phyloP scores from a whole-genome alignment of 2,113 vertebrate species.

The pig (Sus scrofa) region DNA sequence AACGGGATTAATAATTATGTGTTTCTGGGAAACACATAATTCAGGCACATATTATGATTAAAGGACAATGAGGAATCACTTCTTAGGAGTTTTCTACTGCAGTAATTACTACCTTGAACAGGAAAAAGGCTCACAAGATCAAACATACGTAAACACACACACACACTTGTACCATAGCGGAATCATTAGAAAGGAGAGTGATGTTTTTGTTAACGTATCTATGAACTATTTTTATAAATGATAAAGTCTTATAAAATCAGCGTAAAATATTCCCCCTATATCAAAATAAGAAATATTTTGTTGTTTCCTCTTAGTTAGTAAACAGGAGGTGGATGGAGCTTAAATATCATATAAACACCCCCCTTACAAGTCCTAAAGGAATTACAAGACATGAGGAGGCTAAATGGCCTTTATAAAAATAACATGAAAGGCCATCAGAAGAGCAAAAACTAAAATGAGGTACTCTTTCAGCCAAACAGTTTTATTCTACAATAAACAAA shows the following conservation, averaged over 20 bases:
- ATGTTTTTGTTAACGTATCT: neutral
- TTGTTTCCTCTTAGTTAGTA: neutral
- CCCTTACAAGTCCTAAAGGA: neutral
- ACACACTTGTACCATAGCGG: neutral
- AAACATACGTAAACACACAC: too few species aligned
- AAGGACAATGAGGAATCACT: neutral
- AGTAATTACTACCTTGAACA: neutral
- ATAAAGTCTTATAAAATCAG: neutral
- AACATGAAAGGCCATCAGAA: neutral
- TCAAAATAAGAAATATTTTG: neutral
- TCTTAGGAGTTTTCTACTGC: neutral
- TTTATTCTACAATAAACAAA: neutral
- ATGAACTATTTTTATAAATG: neutral
- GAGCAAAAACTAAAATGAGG: neutral
- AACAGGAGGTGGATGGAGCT: neutral
- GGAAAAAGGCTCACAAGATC: neutral
- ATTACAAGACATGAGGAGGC: neutral
- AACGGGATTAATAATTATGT: neutral
- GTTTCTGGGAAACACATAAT: neutral
- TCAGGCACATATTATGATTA: neutral
- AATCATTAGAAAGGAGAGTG: neutral
- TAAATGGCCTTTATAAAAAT: neutral
- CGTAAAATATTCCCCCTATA: neutral
- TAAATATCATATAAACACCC: neutral
- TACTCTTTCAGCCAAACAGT: neutral